phyloP scores from a whole-genome alignment of 2,888 invertebrate species.

The Anthrax anthrax region DNA sequence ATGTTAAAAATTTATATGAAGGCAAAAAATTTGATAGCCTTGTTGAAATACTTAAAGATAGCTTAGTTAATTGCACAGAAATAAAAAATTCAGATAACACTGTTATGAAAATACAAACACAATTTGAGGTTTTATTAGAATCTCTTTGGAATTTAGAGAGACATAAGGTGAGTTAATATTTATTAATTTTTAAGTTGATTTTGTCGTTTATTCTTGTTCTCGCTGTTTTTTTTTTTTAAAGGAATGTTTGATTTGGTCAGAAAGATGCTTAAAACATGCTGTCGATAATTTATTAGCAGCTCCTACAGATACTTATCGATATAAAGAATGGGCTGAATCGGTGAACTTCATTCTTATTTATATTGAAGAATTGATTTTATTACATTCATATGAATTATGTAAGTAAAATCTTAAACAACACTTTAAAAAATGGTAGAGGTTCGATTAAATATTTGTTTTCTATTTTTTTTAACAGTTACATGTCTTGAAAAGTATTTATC shows the following conservation, averaged over 20 bases:
- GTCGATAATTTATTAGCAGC: slow-evolving; percentile 45
- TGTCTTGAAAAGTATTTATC: slow-evolving; percentile 45
- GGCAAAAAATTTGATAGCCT: slow-evolving; percentile 50
- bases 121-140: slow-evolving; percentile 42
- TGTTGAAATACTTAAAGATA: slow-evolving; percentile 47
- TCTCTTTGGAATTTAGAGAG: slow-evolving; percentile 49
- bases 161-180: slow-evolving; percentile 24
- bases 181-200: no score
- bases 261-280: slow-evolving; percentile 60
- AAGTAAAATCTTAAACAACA: slow-evolving; percentile 15
- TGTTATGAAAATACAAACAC: slow-evolving; percentile 17
- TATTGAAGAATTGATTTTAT: slow-evolving; percentile 38
- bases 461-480: slow-evolving; percentile 21
- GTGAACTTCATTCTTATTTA: slow-evolving; percentile 33
- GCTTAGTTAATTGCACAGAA: slow-evolving; percentile 21
- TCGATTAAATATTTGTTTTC: background rate
- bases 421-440: background rate
- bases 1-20: slow-evolving; percentile 51
- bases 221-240: slow-evolving; percentile 4
- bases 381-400: slow-evolving; percentile 39
- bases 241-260: slow-evolving; percentile 62
- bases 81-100: slow-evolving; percentile 18
- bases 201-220: no score
- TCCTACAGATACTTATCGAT: slow-evolving; percentile 26
- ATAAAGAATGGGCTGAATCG: slow-evolving; percentile 36